These are phyloP conservation scores for Macrophya annulata DNA, from an alignment of 2,888 invertebrate genomes.

Conservation along the genomic window DNA sequence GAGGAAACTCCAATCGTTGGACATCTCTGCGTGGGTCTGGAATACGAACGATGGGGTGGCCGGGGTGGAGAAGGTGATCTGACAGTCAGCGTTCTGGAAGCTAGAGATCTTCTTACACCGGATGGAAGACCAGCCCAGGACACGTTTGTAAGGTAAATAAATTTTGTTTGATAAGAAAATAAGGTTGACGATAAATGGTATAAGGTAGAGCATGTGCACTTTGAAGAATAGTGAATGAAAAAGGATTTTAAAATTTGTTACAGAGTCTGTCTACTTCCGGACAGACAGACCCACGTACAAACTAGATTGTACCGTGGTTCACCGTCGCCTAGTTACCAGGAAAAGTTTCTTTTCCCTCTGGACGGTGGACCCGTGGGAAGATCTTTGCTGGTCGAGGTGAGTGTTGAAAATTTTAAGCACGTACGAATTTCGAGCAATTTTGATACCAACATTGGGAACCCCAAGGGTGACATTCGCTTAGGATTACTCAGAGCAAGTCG, in stretches of 20 bases:
- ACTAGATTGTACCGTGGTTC: constrained; percentile 87
- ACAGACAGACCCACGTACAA: constrained; percentile 86
- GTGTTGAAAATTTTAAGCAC: constrained; percentile 17
- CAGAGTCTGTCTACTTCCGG: constrained; percentile 87
- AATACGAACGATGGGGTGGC: constrained; percentile 88
- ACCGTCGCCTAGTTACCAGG: constrained; percentile 89
- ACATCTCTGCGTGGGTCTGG: constrained; percentile 88
- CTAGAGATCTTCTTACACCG: constrained; percentile 86
- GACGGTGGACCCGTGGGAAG: constrained; percentile 76
- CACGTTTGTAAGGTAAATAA: constrained; percentile 84
- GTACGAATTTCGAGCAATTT: constrained; percentile 27
- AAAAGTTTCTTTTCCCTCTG: constrained; percentile 85
- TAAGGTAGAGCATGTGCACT: background rate
- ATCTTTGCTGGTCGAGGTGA: constrained; percentile 74
- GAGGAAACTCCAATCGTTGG: constrained; percentile 88
- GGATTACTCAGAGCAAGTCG: background rate
- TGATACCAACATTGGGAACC: constrained; percentile 78
- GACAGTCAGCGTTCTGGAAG: constrained; percentile 88
- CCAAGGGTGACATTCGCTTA: constrained; percentile 81
- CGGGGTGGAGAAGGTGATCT: constrained; percentile 82
- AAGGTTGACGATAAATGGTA: background rate
- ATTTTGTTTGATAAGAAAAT: constrained; percentile 4
- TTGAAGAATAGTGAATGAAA: background rate
- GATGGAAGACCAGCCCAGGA: constrained; percentile 84
- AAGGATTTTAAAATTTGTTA: constrained; percentile 24